Evolutionary conservation across 2,888 invertebrate species (phyloP), one percentile per base, ranked within the genome.

Genomic region (Psylliodes chrysocephalus): DNA sequence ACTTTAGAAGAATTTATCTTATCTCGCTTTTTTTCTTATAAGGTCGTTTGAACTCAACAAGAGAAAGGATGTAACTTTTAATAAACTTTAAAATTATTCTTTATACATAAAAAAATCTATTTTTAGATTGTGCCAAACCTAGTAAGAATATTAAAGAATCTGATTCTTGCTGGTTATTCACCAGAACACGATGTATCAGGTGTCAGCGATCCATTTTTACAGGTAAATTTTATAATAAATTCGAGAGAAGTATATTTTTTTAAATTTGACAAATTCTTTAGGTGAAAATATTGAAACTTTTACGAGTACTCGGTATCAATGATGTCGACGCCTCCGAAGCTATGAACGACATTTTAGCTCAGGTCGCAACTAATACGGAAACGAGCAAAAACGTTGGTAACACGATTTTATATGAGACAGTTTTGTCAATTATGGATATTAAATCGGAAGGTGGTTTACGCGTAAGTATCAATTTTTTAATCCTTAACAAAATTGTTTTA

Each of bases 351-450:
- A 98, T 99, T 78, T 87, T 99, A 69, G 98, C 99, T 8, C 98
- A 98, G 85, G 98, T 99, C 30, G 98, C 99, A 19, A 99, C 99
- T 52, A 99, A 99, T 83, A 99, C 99, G 17, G 99, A 99, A 84
- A 98, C 98, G 4, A 98, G 95, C 83, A 99, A 99, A 86, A 99
- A 99, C 85, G 99, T 99, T 18, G 99, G 99, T 71, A 99, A 99
- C 84, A 98, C 99, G 38, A 99, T 99, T 81, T 85, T 99, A n/a
- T 99, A 99, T 83, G 99, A 99, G 85, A 99, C 99, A 5, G 99
- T 99, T 3, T 86, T 99, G 35, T 98, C 98, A 15, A 99, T 99
- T 66, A 99, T 99, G 99, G 98, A 98, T 82, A 99, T 99, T 70
- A 93, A 95, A 82, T 96, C 96, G 0, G 96, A 98, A 83, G 93